A percentile compares a stretch with the other conserved stretches of the same genome.
phyloP scores from a whole-genome alignment of 2,113 vertebrate genomes.

The Caretta caretta region DNA sequence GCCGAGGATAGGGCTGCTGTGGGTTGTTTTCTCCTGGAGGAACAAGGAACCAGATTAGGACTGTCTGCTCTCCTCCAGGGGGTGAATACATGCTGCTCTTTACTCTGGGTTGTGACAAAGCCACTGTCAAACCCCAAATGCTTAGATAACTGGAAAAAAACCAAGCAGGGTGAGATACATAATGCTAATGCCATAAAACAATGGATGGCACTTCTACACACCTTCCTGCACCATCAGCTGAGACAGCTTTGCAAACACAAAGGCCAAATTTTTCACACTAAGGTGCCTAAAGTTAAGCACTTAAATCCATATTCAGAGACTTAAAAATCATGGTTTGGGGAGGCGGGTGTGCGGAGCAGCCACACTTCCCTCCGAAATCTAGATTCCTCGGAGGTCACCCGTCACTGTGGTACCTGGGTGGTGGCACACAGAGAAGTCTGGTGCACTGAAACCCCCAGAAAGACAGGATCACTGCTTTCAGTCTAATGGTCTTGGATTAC shows the following conservation, averaged over 20 bases:
- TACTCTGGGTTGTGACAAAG: not conserved
- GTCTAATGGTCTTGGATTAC: not conserved
- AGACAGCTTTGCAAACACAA: fast-evolving
- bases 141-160: fast-evolving
- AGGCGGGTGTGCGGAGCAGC: not conserved
- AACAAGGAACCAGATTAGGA: no score
- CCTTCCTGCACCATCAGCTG: fast-evolving
- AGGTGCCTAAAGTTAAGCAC: not conserved
- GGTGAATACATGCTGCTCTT: not conserved
- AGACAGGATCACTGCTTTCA: fast-evolving
- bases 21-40: no score
- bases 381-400: not conserved
- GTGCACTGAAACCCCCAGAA: fast-evolving
- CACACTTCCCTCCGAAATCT: no score
- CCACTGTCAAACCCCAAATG: not conserved
- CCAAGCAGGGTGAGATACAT: fast-evolving
- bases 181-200: fast-evolving
- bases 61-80: not conserved
- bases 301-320: fast-evolving
- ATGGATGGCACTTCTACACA: fast-evolving
- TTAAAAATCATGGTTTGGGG: fast-evolving
- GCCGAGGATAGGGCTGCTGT: no score
- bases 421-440: fast-evolving
- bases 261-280: not conserved
- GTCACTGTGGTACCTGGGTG: not conserved